phyloP scores from a whole-genome alignment of 2,888 invertebrate genomes.

The Athalia cordata region DNA sequence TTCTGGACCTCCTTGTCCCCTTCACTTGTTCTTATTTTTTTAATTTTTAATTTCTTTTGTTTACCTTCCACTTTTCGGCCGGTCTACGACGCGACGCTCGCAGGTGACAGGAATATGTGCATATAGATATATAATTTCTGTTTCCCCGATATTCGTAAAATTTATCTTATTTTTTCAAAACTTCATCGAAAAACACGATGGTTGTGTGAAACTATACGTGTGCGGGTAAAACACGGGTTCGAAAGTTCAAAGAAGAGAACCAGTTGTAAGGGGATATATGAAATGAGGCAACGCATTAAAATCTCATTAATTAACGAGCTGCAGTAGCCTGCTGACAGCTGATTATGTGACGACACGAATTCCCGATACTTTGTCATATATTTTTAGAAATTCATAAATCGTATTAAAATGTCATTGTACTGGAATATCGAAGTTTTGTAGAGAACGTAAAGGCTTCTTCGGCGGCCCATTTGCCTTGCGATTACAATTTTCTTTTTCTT shows the following conservation, averaged over 20 bases:
- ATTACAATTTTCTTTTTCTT: too few relatives aligned
- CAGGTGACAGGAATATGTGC: background rate
- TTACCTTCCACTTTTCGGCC: too few relatives aligned
- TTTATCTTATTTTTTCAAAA: background rate
- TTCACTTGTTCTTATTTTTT: too few relatives aligned
- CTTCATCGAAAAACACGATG: background rate
- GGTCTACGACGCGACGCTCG: too few relatives aligned
- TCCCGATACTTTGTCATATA: background rate
- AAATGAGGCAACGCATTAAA: constrained; percentile 32
- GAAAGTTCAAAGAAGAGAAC: background rate
- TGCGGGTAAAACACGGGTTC: background rate
- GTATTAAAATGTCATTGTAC: constrained; percentile 28
- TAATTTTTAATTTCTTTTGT: too few relatives aligned
- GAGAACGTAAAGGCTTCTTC: too few relatives aligned
- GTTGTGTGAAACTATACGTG: background rate
- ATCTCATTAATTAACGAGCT: constrained; percentile 25
- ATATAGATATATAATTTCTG: constrained; percentile 1
- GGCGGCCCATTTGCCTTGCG: too few relatives aligned
- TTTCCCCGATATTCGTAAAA: too few relatives aligned
- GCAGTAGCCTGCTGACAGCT: background rate
- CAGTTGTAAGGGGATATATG: background rate
- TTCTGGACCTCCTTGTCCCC: background rate
- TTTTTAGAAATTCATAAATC: background rate
- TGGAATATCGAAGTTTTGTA: constrained; percentile 7
- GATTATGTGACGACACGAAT: constrained; percentile 2